Percentiles rank a stretch among this genome's conserved stretches.
phyloP scores from a whole-genome alignment of 2,113 vertebrate species.

The Vidua macroura region DNA sequence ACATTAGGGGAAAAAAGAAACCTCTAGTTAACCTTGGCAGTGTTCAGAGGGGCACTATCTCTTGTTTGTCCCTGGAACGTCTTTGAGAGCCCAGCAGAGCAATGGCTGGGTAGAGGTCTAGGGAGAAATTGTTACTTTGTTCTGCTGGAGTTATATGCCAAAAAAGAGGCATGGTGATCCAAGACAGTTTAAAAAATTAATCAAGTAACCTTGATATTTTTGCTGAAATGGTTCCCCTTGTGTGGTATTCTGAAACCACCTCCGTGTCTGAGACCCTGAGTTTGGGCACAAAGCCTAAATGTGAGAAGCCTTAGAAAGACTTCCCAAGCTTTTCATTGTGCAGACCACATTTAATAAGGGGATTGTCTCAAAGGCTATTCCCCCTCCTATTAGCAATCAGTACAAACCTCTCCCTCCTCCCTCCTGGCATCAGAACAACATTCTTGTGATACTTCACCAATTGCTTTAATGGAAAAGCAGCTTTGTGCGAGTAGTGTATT shows the following conservation, averaged over 20 bases:
- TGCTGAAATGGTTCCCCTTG: background rate
- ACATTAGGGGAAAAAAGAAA: background rate
- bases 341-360: conserved; percentile 27
- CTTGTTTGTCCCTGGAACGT: background rate
- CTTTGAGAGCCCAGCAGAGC: background rate
- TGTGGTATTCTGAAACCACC: background rate
- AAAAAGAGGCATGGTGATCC: background rate
- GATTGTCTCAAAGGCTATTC: conserved; percentile 21
- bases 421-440: conserved; percentile 21
- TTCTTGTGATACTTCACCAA: conserved; percentile 54
- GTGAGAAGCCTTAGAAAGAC: background rate
- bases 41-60: background rate
- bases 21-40: background rate
- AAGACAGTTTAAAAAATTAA: background rate
- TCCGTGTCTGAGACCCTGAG: background rate
- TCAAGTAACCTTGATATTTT: background rate
- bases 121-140: background rate
- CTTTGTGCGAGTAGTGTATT: background rate
- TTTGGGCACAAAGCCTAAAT: conserved; percentile 20
- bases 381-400: conserved; percentile 12
- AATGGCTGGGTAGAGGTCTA: background rate
- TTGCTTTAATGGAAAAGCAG: conserved; percentile 24
- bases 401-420: background rate
- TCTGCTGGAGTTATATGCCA: background rate
- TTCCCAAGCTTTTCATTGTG: conserved; percentile 33